Conservation (phyloP, 2,113 vertebrate genomes). For the Hemicordylus capensis region DNA sequence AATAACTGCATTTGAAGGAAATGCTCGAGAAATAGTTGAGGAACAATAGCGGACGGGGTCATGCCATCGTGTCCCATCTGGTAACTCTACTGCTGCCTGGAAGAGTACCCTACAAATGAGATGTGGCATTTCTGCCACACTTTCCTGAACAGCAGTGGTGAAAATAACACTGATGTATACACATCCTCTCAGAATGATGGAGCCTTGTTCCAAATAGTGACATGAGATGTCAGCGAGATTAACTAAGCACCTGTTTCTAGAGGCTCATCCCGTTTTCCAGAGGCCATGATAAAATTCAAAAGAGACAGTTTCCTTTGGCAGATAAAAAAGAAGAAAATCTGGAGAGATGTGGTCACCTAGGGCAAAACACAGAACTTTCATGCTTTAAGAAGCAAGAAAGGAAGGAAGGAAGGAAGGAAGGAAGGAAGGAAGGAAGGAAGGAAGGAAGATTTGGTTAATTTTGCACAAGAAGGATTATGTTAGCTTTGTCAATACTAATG, state of each 20-base stretch:
- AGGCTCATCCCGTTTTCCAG: neutral
- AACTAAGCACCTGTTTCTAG: conserved; percentile 8
- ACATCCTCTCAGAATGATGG: neutral
- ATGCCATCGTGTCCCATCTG: conserved; percentile 10
- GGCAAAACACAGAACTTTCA: neutral
- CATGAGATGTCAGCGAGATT: conserved; percentile 29
- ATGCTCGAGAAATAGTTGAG: conserved; percentile 22
- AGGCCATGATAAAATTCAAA: neutral
- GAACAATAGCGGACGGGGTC: neutral
- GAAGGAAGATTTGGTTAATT: neutral
- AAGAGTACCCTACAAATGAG: neutral
- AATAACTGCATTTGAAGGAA: conserved; percentile 1
- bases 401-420: neutral
- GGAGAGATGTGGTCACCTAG: neutral
- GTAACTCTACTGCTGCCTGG: conserved; percentile 4
- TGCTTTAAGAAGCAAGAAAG: neutral
- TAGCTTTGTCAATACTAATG: neutral
- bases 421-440: neutral
- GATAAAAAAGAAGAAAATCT: neutral
- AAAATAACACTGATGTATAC: neutral
- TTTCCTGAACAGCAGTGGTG: conserved; percentile 16
- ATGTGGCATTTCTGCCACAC: conserved; percentile 1
- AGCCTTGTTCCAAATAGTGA: conserved; percentile 3
- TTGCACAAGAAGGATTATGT: conserved; percentile 3
- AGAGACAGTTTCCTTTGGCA: neutral